phyloP scores from a whole-genome alignment of 2,888 invertebrate genomes.

The Hypsopygia costalis region DNA sequence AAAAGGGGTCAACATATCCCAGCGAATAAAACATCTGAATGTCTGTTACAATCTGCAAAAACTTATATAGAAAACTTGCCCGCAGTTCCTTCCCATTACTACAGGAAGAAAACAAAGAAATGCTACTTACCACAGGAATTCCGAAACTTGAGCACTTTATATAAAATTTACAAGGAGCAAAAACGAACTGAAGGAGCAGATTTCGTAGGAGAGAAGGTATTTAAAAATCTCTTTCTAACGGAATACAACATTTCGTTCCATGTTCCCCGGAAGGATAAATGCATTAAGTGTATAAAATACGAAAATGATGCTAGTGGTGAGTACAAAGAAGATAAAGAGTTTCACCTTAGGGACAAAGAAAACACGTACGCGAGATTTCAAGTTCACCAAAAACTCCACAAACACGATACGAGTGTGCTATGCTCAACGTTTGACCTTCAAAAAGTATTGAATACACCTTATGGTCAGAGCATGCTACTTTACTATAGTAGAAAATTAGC shows the following conservation, averaged over 20 bases:
- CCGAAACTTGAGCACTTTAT: conserved; percentile 12
- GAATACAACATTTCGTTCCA: conserved; percentile 12
- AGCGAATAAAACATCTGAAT: too few relatives aligned
- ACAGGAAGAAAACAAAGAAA: conserved; percentile 7
- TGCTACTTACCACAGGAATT: conserved; percentile 15
- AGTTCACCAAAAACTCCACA: background rate
- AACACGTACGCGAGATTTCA: background rate
- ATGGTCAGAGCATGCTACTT: conserved; percentile 12
- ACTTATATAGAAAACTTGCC: conserved; percentile 11
- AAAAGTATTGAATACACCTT: conserved; percentile 12
- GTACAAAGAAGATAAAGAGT: too few relatives aligned
- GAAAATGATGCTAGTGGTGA: too few relatives aligned
- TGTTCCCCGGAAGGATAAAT: conserved; percentile 19
- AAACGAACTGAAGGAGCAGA: too few relatives aligned
- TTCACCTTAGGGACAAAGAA: background rate
- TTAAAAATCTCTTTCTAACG: conserved; percentile 10
- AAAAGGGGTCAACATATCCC: too few relatives aligned
- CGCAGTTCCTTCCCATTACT: conserved; percentile 18
- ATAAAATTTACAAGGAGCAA: conserved; percentile 10
- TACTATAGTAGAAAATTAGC: conserved; percentile 12
- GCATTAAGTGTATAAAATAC: conserved; percentile 10
- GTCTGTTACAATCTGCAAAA: too few relatives aligned
- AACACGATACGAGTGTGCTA: background rate
- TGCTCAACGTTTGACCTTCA: conserved; percentile 6
- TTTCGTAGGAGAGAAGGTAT: conserved; percentile 10